Evolutionary conservation across 2,888 invertebrate species (phyloP), one percentile per base, ranked within the genome.

Genomic region (Drosophila monieri): DNA sequence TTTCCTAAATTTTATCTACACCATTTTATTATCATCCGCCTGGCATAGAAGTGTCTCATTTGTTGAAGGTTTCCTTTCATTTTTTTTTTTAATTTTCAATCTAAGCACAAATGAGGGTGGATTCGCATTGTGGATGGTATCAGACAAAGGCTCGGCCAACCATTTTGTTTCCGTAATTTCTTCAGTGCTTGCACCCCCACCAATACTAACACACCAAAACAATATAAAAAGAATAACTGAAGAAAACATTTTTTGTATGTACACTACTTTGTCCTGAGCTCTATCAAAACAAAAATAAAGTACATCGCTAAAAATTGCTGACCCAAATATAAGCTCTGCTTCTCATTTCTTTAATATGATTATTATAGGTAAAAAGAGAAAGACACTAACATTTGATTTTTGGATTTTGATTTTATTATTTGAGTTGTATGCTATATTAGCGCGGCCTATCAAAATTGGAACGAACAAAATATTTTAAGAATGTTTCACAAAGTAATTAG

Each of bases 91-190:
- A 51, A 53, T 71, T 54, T 18, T 23, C 35, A 51, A 58, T 61
- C 52, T 49, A 51, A 21, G 32, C 37, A 52, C 30, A 52, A 59
- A 65, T 56, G 61, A 61, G 87, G 81, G 81, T 87, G 85, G 60
- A 64, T 60, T 37, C 51, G 39, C 51, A 48, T 51, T 37, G 61
- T 61, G 49, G 51, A 64, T 72, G 60, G 61, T 52, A 46, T 75
- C 43, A 41, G 32, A 56, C 61, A 6, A 37, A 49, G 35, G 58
- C 59, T 67, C 51, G 57, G 64, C 83, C 85, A 87, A 81, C 80
- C 88, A 88, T 87, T 76, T 80, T 88, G 78, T 78, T 80, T 83
- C 53, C 53, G 18, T 21, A n/a, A 60, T 60, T 74, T 70, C 18
- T 39, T 56, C 21, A 44, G 55, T 27, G 56, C 65, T 58, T 15